These are phyloP conservation scores for Nephotettix cincticeps DNA, from an alignment of 1,140 invertebrate species.

Conservation along the genomic window DNA sequence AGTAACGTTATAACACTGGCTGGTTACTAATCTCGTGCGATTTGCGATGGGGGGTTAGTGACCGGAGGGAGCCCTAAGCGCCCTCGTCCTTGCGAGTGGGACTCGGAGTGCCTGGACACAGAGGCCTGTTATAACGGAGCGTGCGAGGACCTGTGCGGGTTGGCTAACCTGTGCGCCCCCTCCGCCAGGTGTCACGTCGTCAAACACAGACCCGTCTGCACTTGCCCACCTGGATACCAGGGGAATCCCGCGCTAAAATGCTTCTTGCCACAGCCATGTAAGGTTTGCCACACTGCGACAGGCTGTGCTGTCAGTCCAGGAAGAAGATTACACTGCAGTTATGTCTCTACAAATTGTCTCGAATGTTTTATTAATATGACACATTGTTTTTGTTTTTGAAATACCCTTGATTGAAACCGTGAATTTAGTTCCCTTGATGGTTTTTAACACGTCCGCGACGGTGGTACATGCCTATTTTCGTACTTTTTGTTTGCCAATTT, in stretches of 20 bases:
- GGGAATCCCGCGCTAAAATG: slow-evolving; percentile 74
- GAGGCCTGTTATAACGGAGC: slow-evolving; percentile 72
- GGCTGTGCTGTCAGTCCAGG: background rate
- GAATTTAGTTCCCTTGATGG: no score
- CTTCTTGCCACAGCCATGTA: slow-evolving; percentile 67
- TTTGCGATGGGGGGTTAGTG: background rate
- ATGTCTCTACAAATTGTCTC: no score
- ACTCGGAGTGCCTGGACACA: slow-evolving; percentile 70
- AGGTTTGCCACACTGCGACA: slow-evolving; percentile 46
- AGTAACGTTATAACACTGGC: no score
- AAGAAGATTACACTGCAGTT: no score
- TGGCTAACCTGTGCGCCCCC: slow-evolving; percentile 67
- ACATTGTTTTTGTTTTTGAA: no score
- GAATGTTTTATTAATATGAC: no score
- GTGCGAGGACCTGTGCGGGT: slow-evolving; percentile 71
- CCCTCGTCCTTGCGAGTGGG: slow-evolving; percentile 68
- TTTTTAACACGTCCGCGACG: no score
- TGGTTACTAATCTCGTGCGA: no score
- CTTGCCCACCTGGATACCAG: slow-evolving; percentile 68
- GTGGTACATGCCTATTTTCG: no score
- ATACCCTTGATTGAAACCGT: no score
- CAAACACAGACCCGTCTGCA: slow-evolving; percentile 75
- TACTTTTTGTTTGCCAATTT: no score
- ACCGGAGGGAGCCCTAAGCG: slow-evolving; percentile 57
- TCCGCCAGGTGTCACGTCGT: slow-evolving; percentile 69